phyloP scores from a whole-genome alignment of 64 coral and sea anemone genomes.

The Montipora sp. region DNA sequence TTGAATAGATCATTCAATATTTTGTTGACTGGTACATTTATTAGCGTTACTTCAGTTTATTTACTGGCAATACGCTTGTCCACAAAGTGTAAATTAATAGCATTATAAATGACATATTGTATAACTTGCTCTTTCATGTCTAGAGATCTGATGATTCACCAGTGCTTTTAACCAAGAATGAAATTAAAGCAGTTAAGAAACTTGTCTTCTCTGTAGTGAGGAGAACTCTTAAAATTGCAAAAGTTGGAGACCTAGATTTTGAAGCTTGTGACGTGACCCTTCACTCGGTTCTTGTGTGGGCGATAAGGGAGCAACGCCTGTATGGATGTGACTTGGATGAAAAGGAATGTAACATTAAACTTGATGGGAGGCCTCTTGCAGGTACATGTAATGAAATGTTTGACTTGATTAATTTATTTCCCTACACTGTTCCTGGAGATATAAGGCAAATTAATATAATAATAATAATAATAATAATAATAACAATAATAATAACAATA shows the following conservation, averaged over 20 bases:
- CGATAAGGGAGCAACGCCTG: slow-evolving; percentile 47
- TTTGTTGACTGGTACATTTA: too few relatives aligned
- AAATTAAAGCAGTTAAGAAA: slow-evolving; percentile 63
- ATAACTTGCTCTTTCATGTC: neutral
- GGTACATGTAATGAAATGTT: neutral
- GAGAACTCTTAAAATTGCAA: slow-evolving; percentile 16
- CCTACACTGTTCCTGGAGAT: neutral
- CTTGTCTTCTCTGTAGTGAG: slow-evolving; percentile 13
- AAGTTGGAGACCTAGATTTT: neutral
- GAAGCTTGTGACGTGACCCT: slow-evolving; percentile 38
- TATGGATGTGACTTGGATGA: slow-evolving; percentile 11
- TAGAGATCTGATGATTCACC: slow-evolving; percentile 20
- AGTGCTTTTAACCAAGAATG: slow-evolving; percentile 50
- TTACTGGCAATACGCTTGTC: neutral
- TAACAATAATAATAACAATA: too few relatives aligned
- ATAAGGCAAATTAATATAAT: too few relatives aligned
- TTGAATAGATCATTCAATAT: too few relatives aligned
- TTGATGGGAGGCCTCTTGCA: slow-evolving; percentile 60
- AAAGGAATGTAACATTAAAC: slow-evolving; percentile 63
- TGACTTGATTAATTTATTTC: too few relatives aligned
- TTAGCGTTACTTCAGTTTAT: neutral
- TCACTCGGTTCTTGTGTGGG: slow-evolving; percentile 37
- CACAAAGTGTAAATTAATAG: too few relatives aligned
- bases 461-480: neutral
- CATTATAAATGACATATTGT: neutral